phyloP scores from a whole-genome alignment of 23 tunicate genomes.

The Ciona savignyi region DNA sequence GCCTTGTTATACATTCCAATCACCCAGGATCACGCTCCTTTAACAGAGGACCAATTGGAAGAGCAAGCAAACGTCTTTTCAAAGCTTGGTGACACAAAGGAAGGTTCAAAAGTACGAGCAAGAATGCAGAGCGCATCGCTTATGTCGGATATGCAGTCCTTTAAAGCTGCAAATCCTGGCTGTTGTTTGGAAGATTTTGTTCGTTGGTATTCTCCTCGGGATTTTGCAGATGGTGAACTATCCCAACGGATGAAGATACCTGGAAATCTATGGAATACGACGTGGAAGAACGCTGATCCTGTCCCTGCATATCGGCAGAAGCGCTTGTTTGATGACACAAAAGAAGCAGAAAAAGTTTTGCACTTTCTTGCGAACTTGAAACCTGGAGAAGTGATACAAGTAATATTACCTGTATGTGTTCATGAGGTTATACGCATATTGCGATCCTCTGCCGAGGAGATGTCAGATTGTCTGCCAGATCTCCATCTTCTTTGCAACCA shows the following conservation, averaged over 20 bases:
- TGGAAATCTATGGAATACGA: slow-evolving; percentile 78
- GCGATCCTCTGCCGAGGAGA: slow-evolving; percentile 5
- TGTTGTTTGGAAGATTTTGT: slow-evolving; percentile 87
- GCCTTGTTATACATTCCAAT: slow-evolving; percentile 65
- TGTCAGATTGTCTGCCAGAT: slow-evolving; percentile 49
- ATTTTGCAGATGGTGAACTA: slow-evolving; percentile 60
- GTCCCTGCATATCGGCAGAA: slow-evolving; percentile 83
- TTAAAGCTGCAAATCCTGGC: slow-evolving; percentile 97
- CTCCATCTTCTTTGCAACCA: slow-evolving; percentile 58
- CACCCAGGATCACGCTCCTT: slow-evolving; percentile 81
- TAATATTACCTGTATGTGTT: slow-evolving; percentile 59
- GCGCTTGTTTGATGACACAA: slow-evolving; percentile 92
- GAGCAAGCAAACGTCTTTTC: slow-evolving; percentile 89
- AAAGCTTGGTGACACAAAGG: slow-evolving; percentile 75
- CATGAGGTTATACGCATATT: slow-evolving; percentile 74
- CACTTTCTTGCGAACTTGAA: slow-evolving; percentile 65
- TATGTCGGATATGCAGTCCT: slow-evolving; percentile 81
- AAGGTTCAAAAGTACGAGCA: slow-evolving; percentile 77
- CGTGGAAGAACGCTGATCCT: slow-evolving; percentile 62
- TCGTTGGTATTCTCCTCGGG: slow-evolving; percentile 95
- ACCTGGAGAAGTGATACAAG: slow-evolving; percentile 43
- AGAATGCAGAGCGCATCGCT: slow-evolving; percentile 88
- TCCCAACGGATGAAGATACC: slow-evolving; percentile 74
- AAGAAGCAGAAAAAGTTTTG: slow-evolving; percentile 90
- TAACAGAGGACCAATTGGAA: slow-evolving; percentile 86